Percentiles rank a stretch among this genome's conserved stretches.
Conservation (phyloP, 2,113 vertebrate species). For the Pterocles burchelli region DNA sequence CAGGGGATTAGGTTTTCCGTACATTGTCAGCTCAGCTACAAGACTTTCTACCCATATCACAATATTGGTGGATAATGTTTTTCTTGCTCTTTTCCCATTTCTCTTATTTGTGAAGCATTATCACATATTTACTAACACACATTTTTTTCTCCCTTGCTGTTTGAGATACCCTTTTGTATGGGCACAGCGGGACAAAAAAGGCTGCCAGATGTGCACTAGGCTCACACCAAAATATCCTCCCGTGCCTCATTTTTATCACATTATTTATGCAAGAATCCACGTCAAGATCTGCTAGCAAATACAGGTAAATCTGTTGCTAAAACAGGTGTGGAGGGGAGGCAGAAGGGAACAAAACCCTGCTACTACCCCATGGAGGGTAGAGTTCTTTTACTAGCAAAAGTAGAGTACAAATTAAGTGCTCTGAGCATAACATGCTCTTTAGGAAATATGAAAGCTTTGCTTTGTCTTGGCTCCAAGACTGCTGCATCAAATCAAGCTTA, state of each 20-base stretch:
- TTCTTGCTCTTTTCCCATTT: background rate
- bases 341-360: background rate
- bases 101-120: background rate
- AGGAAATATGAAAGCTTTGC: conserved; percentile 32
- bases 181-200: conserved; percentile 27
- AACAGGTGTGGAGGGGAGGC: background rate
- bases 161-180: conserved; percentile 3
- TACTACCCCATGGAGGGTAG: background rate
- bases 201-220: background rate
- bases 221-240: conserved; percentile 11
- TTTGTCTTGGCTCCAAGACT: conserved; percentile 23
- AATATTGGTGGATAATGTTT: background rate
- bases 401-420: background rate
- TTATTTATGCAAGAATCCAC: background rate
- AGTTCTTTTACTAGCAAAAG: conserved; percentile 3
- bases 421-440: background rate
- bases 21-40: background rate
- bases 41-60: background rate
- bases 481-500: conserved; percentile 48
- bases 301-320: conserved; percentile 48
- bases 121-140: background rate
- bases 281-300: conserved; percentile 18
- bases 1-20: background rate
- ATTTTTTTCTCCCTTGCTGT: background rate
- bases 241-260: conserved; percentile 36